Evolutionary conservation across 2,888 invertebrate genomes (phyloP).

Genomic region (Spodoptera littoralis): DNA sequence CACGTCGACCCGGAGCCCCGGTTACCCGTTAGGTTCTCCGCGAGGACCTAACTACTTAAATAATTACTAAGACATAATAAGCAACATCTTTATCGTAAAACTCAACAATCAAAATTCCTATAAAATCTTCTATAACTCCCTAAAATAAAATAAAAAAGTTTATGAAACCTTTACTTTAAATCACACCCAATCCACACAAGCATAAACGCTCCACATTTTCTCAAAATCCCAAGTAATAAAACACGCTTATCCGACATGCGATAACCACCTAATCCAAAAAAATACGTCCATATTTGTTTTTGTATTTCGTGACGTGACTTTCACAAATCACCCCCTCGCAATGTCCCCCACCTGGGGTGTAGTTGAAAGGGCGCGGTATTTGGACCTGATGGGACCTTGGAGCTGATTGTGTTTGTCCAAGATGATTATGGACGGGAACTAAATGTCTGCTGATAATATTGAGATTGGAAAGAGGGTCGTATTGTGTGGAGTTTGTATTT

Average conservation of each 20-base stretch:
- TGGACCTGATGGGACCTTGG: conserved; percentile 52
- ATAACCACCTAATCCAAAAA: conserved; percentile 14
- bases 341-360: conserved; percentile 47
- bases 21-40: no score
- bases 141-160: not conserved
- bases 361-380: conserved; percentile 68
- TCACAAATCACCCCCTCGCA: conserved; percentile 47
- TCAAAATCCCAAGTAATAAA: not conserved
- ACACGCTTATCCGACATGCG: conserved; percentile 33
- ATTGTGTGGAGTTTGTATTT: not conserved
- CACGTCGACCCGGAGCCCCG: no score
- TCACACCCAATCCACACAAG: not conserved
- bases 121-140: not conserved
- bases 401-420: conserved; percentile 38
- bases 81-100: no score
- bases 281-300: conserved; percentile 19
- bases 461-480: conserved; percentile 8
- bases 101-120: no score
- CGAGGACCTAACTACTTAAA: no score
- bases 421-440: conserved; percentile 30
- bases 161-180: not conserved
- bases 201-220: not conserved
- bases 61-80: no score
- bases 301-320: conserved; percentile 56
- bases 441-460: conserved; percentile 32